Evolutionary conservation across 2,113 vertebrate species (phyloP).

Genomic region (Macheiramphus alcinus): DNA sequence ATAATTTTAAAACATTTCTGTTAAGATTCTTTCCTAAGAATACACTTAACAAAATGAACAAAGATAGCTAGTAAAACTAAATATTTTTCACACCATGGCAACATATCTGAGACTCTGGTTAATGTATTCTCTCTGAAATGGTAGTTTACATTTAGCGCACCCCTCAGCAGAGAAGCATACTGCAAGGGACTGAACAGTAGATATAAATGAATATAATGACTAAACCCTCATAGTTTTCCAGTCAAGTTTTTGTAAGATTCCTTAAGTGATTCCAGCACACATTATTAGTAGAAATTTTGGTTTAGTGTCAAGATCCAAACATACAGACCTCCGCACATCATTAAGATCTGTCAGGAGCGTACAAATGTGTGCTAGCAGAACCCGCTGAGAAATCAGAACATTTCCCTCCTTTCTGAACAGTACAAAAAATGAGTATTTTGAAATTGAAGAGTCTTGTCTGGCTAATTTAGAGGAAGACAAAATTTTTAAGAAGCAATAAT

Average conservation of each 20-base stretch:
- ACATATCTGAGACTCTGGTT: constrained; percentile 65
- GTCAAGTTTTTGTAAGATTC: neutral
- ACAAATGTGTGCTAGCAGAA: neutral
- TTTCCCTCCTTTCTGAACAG: neutral
- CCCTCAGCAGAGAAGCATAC: neutral
- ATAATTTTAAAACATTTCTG: neutral
- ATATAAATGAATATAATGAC: constrained; percentile 21
- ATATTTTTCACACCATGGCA: constrained; percentile 78
- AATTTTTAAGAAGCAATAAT: neutral
- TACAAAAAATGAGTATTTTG: neutral
- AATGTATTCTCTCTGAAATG: constrained; percentile 50
- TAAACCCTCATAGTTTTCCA: constrained; percentile 31
- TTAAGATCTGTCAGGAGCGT: neutral
- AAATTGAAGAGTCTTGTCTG: neutral
- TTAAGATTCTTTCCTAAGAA: constrained; percentile 58
- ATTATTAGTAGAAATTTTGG: neutral
- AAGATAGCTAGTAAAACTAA: constrained; percentile 65
- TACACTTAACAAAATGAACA: constrained; percentile 63
- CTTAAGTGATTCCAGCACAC: constrained; percentile 1
- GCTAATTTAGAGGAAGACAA: neutral
- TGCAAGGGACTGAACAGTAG: neutral
- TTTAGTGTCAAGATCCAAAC: neutral
- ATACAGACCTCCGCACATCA: neutral
- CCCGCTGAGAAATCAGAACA: neutral
- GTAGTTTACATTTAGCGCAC: constrained; percentile 51